Evolutionary conservation across 2,797 vertebrate species (phyloP), one percentile per base, ranked within the genome.

Genomic region (Enteromius trimaculatus): DNA sequence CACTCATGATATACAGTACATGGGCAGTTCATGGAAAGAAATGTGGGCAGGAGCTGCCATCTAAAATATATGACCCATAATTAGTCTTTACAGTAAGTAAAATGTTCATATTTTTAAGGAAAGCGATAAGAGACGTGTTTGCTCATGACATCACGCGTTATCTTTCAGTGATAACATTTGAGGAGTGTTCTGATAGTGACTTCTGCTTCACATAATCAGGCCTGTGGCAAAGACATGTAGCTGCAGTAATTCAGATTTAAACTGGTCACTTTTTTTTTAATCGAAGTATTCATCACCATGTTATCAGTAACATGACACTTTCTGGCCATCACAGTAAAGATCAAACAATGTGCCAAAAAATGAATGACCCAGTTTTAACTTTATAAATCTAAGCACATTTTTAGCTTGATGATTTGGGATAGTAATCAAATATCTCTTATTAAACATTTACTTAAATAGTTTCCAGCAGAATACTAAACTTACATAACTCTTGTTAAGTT

Each of bases 131-230:
- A 62, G 44, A 44, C 11, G 6, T 60, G 65, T 47, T 21, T n/a
- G 23, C 49, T 60, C n/a, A 31, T 29, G 34, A 39, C 31, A 1
- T 44, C 19, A 16, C 29, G 9, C 6, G 37, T 19, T 47, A 62
- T 78, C 53, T 62, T 64, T 49, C 0, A 23, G 7, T 60, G 82
- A 83, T 78, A 83, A 83, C 51, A 78, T 37, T n/a, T 47, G 51
- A 71, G 68, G 53, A 71, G 66, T 47, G 79, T 26, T 39, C 51
- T 60, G 75, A 77, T 26, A 70, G 26, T 17, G 51, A 77, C 65
- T 70, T 77, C 21, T 44, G 49, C 74, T 77, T 60, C 23, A 69
- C 65, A 55, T 69, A 34, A 53, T 81, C 29, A 26, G 19, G 10
- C 13, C 26, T 47, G 19, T 53, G 62, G 5, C 17, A 58, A 62